Evolutionary conservation across 2,113 vertebrate genomes (phyloP), one percentile per base, ranked within the genome.

Genomic region (Coptodon bakossiorum): DNA sequence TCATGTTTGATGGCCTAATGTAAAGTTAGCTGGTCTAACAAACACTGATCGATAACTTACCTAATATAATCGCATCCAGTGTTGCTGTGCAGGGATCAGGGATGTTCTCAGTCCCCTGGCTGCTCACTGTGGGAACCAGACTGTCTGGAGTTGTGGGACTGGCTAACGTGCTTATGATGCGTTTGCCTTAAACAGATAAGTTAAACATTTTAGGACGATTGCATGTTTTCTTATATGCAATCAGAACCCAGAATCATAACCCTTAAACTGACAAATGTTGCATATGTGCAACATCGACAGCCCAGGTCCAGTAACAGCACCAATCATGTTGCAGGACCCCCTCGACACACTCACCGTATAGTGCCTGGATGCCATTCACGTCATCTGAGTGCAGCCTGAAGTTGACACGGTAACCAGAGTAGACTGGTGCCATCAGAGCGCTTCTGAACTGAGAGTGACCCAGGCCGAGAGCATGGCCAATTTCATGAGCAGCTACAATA

Each of bases 401-500:
- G 93, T 95, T 92, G 66, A 84, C 61, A 14, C 85, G 95, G 91
- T 97, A 98, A 14, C 98, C 98, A 36, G 79, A n/a, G 81, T 98
- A 98, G 80, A 97, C 85, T 1, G 98, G 96, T 2, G 97, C 97
- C 98, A 98, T 98, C 73, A 98, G 96, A 3, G 98, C 96, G 1
- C 86, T 90, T 5, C 90, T 94, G 48, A 95, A 96, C 80, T 97
- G 95, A 36, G 98, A 98, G 90, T 98, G 98, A 31, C 97, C 97
- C 66, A 98, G 95, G 4, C 98, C 98, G 36, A 98, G 96, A 29
- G 97, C 97, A 2, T 98, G 98, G 45, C 98, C 98, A 6, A 98
- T 96, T 91, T 98, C 98, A n/a, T 98, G 98, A 59, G 97, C 96
- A 5, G 98, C 97, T 5, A 98, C 96, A 83, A 98, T 97, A 17